Conservation (phyloP, 2,888 invertebrate species). For the Parochlus steinenii region DNA sequence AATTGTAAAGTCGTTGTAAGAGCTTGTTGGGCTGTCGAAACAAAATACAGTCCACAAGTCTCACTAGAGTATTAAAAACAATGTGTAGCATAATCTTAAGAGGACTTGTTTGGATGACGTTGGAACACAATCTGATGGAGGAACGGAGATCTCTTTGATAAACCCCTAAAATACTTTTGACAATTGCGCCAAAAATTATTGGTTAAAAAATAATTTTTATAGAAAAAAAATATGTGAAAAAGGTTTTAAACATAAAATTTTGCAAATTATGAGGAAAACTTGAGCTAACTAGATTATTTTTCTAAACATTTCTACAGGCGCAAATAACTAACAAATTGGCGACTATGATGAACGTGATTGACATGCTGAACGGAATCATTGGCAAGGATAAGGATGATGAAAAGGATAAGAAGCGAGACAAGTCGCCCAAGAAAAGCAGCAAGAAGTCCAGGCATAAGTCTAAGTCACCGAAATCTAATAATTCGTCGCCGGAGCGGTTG, state of each 20-base stretch:
- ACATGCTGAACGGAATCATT: conserved; percentile 72
- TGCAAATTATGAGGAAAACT: not conserved
- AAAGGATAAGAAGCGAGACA: conserved; percentile 13
- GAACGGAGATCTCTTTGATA: conserved; percentile 1
- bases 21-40: too few species aligned
- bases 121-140: not conserved
- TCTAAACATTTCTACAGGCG: conserved; percentile 19
- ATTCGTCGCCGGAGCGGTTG: conserved; percentile 27
- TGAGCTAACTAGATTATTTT: not conserved
- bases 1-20: too few species aligned
- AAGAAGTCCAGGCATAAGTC: conserved; percentile 8
- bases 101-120: not conserved
- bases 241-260: conserved; percentile 13
- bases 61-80: too few species aligned
- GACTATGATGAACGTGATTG: conserved; percentile 73
- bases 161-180: not conserved
- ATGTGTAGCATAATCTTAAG: not conserved
- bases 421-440: not conserved
- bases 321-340: conserved; percentile 33
- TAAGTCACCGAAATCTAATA: conserved; percentile 15
- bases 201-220: conserved; percentile 10
- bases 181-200: conserved; percentile 5
- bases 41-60: too few species aligned
- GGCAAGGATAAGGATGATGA: conserved; percentile 39
- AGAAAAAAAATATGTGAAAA: too few species aligned